Percentiles rank a stretch among this genome's conserved stretches.
phyloP scores from a whole-genome alignment of 2,888 invertebrate species.

The Dynastes tityus region DNA sequence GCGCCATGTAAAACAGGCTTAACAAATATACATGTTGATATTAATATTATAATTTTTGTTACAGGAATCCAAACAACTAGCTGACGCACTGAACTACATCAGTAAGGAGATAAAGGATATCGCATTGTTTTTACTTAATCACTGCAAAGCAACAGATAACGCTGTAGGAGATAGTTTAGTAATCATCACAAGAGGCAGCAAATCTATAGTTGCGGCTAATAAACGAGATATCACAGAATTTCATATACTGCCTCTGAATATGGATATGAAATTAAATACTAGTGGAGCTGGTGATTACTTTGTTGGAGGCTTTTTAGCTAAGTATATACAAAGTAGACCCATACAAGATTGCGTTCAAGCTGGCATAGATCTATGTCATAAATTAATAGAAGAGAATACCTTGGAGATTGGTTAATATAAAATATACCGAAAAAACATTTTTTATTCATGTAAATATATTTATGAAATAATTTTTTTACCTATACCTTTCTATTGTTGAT shows the following conservation, averaged over 20 bases:
- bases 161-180: background rate
- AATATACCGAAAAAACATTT: background rate
- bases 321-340: constrained; percentile 51
- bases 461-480: background rate
- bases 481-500: too few species aligned
- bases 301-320: constrained; percentile 60
- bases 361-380: constrained; percentile 54
- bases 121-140: constrained; percentile 13
- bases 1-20: too few species aligned
- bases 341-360: constrained; percentile 55
- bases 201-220: constrained; percentile 54
- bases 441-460: background rate
- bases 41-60: constrained; percentile 32
- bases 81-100: constrained; percentile 18
- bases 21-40: too few species aligned
- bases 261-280: constrained; percentile 57
- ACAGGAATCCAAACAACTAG: constrained; percentile 59
- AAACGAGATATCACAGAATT: constrained; percentile 49
- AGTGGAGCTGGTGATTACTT: constrained; percentile 63
- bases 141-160: constrained; percentile 1
- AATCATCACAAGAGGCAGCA: constrained; percentile 59
- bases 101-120: constrained; percentile 9
- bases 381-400: constrained; percentile 56
- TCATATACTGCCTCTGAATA: constrained; percentile 51
- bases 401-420: constrained; percentile 52